Base-by-base conservation (phyloP, 2,888 invertebrate genomes). In the Aphodius sticticus region DNA sequence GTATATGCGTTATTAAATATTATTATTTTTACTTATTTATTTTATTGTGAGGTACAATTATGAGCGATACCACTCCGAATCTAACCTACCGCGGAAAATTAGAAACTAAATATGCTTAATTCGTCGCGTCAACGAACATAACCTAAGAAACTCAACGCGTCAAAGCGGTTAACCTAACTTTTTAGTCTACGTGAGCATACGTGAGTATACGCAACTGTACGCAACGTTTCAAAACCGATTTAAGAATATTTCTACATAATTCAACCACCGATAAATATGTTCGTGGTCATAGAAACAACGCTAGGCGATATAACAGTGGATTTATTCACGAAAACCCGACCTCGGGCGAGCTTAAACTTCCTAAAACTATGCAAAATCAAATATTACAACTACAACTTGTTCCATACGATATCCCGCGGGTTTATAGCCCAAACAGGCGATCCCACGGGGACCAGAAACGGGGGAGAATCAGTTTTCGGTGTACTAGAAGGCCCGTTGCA, bases 361-460 rank as follows among this genome's bases (percentile, higher is more conserved):
- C 88, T 99, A 83, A 99, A 99, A 90, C 91, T 99, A 70, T 99
- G 99, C 92, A 99, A 98, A 91, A 92, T 97, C 84, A 99, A 99
- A 89, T 99, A 98, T 89, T 99, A 99, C 93, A 99, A 99, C 90
- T 97, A 94, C 89, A 96, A 95, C 88, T 90, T 99, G 53, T 98
- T 99, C 87, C 98, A 99, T 88, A 95, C 96, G 0, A 95, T 99
- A 77, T 96, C 97, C 90, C 93, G 94, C 87, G 96, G 97, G 81
- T 98, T 99, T 86, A 96, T 99, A 82, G 99, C 99, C 0, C 99
- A 99, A 91, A 97, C 98, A 69, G 99, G 99, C 3, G 99, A 99
- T 89, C 99, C 99, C 0, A 95, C 95, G 0, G 97, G 97, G 0
- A 94, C 94, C 81, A 96, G 99, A 4, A 93, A 94, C 85, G 98